Base-by-base conservation (phyloP, 2,797 vertebrate genomes). In the Hemitrygon akajei region DNA sequence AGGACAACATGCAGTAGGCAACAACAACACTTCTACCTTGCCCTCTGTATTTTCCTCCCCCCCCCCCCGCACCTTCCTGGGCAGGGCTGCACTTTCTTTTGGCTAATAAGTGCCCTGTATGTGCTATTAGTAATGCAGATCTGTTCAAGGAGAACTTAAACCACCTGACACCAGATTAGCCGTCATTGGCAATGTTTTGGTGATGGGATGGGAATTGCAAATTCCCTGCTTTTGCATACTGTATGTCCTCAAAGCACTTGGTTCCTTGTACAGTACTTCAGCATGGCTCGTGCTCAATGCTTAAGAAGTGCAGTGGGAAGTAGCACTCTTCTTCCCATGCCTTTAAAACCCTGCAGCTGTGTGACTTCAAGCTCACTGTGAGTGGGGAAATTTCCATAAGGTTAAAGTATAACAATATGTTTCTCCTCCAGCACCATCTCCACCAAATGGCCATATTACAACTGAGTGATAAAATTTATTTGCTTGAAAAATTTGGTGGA, bases 301-400 rank as follows among this genome's bases (percentile, higher is more conserved):
- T 47, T 63, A 66, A 22, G 71, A 3, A 20, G 20, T 71, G 63
- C 0, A 40, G 37, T 10, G 34, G 69, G 89, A 47, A 34, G 12
- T 25, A 40, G 3, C 34, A 22, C 37, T 40, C 66, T 91, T 25
- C 63, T 73, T 27, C 34, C 20, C 89, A 47, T 25, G 34, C 63
- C 69, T 73, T 91, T 73, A 91, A 34, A 47, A 60, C 63, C 63
- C 37, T 25, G 22, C 89, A 91, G 89, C 89, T 91, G 66, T 69
- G 63, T 69, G 63, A 69, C 87, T 71, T 91, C 60, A 91, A 69
- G 16, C 30, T 91, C 87, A 91, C 7, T 69, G 63, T 66, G 25
- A n/a, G 89, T 40, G 66, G 37, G 37, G 37, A 18, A 37, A 69
- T 91, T 91, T 91, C 89, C 66, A 40, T 73, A 40, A 47, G 34